Conservation (phyloP, 2,797 vertebrate genomes). For the Urosaurus nigricauda region DNA sequence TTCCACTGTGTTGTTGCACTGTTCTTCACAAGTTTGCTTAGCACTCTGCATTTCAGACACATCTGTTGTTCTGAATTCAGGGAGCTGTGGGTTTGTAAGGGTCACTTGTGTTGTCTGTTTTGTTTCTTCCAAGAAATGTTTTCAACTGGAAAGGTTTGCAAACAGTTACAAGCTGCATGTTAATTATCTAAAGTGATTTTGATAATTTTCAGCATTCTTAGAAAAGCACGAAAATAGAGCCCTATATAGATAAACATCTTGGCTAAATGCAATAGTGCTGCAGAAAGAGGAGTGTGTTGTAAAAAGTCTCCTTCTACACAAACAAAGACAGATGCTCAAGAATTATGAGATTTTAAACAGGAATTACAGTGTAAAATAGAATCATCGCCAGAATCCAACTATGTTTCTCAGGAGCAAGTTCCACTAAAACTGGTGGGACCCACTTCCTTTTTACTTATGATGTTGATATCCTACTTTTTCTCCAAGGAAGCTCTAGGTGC, state of each 20-base stretch:
- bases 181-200: constrained; percentile 42
- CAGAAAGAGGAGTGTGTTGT: too few relatives aligned
- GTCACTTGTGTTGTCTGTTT: constrained; percentile 18
- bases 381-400: too few relatives aligned
- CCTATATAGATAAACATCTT: too few relatives aligned
- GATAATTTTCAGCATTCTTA: not conserved
- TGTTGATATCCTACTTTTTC: not conserved
- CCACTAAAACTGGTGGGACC: too few relatives aligned
- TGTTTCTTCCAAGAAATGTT: constrained; percentile 57
- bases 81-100: constrained; percentile 60
- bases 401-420: too few relatives aligned
- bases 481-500: not conserved
- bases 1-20: constrained; percentile 60
- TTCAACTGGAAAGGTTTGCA: constrained; percentile 44
- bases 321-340: not conserved
- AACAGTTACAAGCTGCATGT: constrained; percentile 44
- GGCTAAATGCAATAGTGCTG: too few relatives aligned
- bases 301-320: not conserved
- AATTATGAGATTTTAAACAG: not conserved
- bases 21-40: constrained; percentile 57
- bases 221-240: constrained; percentile 60
- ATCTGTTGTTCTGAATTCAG: constrained; percentile 37
- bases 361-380: too few relatives aligned
- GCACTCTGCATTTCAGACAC: constrained; percentile 60
- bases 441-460: too few relatives aligned